These are phyloP conservation scores for Popillia japonica DNA, from an alignment of 1,140 invertebrate genomes.

Conservation along the genomic window DNA sequence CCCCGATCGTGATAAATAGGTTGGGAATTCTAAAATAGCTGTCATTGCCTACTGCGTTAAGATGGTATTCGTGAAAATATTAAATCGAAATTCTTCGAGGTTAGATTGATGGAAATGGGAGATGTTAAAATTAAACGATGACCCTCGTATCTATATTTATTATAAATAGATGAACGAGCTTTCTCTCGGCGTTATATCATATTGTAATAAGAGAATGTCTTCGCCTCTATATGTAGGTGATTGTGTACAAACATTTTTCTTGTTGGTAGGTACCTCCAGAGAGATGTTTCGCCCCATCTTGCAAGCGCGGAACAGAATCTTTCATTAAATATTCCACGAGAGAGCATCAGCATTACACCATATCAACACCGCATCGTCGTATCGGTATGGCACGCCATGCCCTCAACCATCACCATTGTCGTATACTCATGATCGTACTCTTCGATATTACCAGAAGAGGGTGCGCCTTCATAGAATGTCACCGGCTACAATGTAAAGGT, in stretches of 20 bases:
- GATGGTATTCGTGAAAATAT: slow-evolving; percentile 35
- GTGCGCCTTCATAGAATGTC: slow-evolving; percentile 38
- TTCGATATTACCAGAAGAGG: slow-evolving; percentile 7
- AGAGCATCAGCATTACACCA: too few relatives aligned
- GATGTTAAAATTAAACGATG: too few relatives aligned
- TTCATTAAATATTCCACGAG: not conserved
- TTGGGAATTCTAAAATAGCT: slow-evolving; percentile 45
- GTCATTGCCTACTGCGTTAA: slow-evolving; percentile 46
- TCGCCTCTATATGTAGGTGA: not conserved
- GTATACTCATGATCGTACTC: not conserved
- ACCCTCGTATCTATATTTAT: too few relatives aligned
- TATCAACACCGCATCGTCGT: not conserved
- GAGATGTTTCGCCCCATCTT: not conserved
- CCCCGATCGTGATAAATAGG: slow-evolving; percentile 51
- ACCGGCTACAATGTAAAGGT: slow-evolving; percentile 38
- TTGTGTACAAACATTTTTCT: not conserved
- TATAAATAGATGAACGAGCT: too few relatives aligned
- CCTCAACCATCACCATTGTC: slow-evolving; percentile 1
- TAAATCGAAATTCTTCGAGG: slow-evolving; percentile 19
- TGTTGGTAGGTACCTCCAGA: not conserved
- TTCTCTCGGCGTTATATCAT: not conserved
- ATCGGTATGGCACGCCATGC: slow-evolving; percentile 6
- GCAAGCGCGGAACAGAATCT: slow-evolving; percentile 11
- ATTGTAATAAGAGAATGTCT: too few relatives aligned
- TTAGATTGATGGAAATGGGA: too few relatives aligned